Conservation (phyloP, 2,888 invertebrate species). For the Fissipunctia ypsillon region DNA sequence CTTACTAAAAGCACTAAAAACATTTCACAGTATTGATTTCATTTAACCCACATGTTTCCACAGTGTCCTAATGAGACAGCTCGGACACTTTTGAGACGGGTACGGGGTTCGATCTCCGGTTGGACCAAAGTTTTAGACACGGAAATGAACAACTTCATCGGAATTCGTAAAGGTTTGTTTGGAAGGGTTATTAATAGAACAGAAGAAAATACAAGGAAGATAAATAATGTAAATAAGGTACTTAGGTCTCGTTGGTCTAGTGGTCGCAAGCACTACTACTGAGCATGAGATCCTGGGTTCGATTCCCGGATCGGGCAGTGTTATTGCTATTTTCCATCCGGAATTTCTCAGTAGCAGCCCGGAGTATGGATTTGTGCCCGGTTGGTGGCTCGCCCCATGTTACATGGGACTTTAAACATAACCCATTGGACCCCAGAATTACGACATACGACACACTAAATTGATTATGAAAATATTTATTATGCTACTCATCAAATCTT, state of each 20-base stretch:
- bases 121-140: constrained; percentile 50
- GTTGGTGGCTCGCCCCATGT: no score
- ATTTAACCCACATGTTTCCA: constrained; percentile 54
- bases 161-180: constrained; percentile 15
- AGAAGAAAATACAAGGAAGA: not conserved
- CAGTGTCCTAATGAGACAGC: constrained; percentile 55
- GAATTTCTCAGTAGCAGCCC: no score
- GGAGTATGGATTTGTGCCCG: no score
- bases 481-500: no score
- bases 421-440: no score
- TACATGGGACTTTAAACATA: no score
- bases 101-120: constrained; percentile 53
- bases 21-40: constrained; percentile 43
- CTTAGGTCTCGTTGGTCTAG: not conserved
- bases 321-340: no score
- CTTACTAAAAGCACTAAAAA: not conserved
- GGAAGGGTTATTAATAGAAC: not conserved
- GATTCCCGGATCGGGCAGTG: no score
- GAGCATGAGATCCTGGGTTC: no score
- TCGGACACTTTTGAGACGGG: constrained; percentile 61
- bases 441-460: no score
- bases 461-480: no score
- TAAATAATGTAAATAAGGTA: not conserved
- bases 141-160: constrained; percentile 38
- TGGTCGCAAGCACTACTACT: not conserved